Evolutionary conservation across 2,113 vertebrate genomes (phyloP).

Genomic region (Gallinago media): DNA sequence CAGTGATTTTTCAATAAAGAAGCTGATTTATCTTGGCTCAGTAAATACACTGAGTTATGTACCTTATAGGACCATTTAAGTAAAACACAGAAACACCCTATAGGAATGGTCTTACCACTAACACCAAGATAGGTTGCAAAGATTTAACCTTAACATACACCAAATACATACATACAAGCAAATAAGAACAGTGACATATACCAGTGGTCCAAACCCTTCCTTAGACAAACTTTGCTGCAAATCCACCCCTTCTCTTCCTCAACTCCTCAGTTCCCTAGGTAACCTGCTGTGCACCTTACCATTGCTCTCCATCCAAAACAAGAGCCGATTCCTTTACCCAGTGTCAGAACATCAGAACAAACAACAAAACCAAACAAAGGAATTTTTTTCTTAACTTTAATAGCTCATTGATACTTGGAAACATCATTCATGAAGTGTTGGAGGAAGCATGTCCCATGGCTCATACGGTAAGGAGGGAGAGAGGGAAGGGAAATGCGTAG

Average conservation of each 20-base stretch:
- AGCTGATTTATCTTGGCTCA: neutral
- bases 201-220: neutral
- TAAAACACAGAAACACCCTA: neutral
- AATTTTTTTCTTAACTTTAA: too few species aligned
- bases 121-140: neutral
- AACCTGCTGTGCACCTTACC: neutral
- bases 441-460: neutral
- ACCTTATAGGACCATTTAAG: neutral
- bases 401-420: too few species aligned
- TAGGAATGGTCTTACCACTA: neutral
- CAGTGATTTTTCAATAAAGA: neutral
- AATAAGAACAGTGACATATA: neutral
- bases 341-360: neutral
- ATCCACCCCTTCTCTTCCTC: neutral
- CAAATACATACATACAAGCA: neutral
- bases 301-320: neutral
- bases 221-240: neutral
- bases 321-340: neutral
- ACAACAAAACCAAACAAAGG: neutral
- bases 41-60: neutral
- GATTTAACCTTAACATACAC: neutral
- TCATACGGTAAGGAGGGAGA: neutral
- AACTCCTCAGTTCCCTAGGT: neutral
- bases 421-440: neutral
- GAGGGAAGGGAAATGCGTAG: neutral